Conservation (phyloP, 1,140 invertebrate species). For the Bombus superbus region DNA sequence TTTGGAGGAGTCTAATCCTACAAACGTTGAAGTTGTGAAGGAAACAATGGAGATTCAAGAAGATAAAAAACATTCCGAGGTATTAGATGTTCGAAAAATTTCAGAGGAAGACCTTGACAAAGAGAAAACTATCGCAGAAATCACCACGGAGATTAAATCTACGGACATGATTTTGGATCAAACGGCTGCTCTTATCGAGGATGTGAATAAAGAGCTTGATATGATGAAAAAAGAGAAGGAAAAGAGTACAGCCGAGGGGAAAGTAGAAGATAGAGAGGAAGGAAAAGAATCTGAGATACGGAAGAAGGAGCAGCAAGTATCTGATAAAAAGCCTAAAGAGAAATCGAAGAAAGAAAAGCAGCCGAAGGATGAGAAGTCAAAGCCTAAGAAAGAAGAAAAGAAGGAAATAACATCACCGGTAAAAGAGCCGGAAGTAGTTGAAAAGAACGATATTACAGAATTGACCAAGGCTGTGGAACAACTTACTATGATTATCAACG, state of each 20-base stretch:
- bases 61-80: no score
- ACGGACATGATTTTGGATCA: conserved; percentile 4
- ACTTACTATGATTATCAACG: not conserved
- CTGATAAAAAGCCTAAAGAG: conserved; percentile 35
- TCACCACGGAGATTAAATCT: not conserved
- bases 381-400: conserved; percentile 34
- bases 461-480: not conserved
- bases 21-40: not conserved
- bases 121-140: not conserved
- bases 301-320: conserved; percentile 3
- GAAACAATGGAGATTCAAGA: not conserved
- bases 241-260: not conserved
- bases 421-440: not conserved
- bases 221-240: not conserved
- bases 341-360: conserved; percentile 41
- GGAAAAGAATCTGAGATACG: not conserved
- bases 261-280: not conserved
- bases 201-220: not conserved
- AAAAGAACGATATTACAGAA: not conserved
- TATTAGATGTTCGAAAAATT: not conserved
- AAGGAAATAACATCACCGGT: not conserved
- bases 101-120: not conserved
- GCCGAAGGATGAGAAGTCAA: conserved; percentile 34
- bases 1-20: conserved; percentile 28
- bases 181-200: not conserved